Conservation (phyloP, 2,797 vertebrate genomes). For the Jordanella pulchra region DNA sequence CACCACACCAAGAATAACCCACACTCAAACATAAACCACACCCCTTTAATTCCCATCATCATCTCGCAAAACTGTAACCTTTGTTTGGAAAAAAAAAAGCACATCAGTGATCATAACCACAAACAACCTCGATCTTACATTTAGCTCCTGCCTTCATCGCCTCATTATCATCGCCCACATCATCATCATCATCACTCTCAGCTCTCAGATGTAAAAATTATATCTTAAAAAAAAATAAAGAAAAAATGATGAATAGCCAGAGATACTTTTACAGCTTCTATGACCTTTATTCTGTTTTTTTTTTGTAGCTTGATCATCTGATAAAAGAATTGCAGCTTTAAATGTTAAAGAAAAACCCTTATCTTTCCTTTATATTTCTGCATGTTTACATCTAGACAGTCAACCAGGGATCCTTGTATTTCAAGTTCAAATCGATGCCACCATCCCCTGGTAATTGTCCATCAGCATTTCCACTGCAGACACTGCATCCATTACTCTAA, state of each 20-base stretch:
- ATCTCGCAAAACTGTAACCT: slow-evolving; percentile 36
- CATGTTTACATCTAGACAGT: neutral
- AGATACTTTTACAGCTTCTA: neutral
- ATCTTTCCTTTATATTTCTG: too few relatives aligned
- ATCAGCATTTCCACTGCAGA: slow-evolving; percentile 24
- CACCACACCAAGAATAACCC: neutral
- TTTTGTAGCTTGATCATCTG: too few relatives aligned
- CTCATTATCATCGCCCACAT: slow-evolving; percentile 29
- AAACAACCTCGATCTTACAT: slow-evolving; percentile 30
- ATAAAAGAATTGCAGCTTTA: neutral
- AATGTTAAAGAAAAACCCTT: neutral
- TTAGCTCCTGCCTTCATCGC: neutral
- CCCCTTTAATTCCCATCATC: slow-evolving; percentile 1
- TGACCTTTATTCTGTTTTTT: neutral
- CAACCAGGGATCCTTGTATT: neutral
- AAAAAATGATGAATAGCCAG: too few relatives aligned
- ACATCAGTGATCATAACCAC: slow-evolving; percentile 40
- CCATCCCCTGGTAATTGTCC: slow-evolving; percentile 10
- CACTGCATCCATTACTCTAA: slow-evolving; percentile 15
- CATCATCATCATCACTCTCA: slow-evolving; percentile 18
- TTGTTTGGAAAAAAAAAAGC: slow-evolving; percentile 45
- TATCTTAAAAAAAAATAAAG: too few relatives aligned
- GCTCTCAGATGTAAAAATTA: neutral
- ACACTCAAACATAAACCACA: neutral
- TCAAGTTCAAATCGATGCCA: neutral